A percentile compares a stretch with the other conserved stretches of the same genome.
phyloP scores from a whole-genome alignment of 2,797 vertebrate species.

The Mus caroli region DNA sequence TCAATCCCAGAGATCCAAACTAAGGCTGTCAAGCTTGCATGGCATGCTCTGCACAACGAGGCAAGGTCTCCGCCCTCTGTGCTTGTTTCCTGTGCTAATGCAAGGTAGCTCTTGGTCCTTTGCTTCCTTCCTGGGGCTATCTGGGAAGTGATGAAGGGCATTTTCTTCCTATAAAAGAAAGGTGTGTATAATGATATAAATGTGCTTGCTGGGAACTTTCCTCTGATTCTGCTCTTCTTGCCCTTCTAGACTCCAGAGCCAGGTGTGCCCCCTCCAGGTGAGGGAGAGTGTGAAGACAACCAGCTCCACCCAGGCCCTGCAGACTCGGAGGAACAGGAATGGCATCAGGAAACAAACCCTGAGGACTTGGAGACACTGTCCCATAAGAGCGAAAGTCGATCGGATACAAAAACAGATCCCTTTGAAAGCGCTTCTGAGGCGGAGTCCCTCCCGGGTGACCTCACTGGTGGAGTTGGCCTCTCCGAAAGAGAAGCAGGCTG shows the following conservation, averaged over 20 bases:
- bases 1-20: neutral
- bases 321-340: conserved; percentile 85
- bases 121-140: neutral
- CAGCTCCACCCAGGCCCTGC: conserved; percentile 77
- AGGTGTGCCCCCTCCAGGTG: conserved; percentile 86
- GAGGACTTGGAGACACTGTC: conserved; percentile 90
- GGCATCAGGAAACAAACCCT: conserved; percentile 88
- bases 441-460: conserved; percentile 85
- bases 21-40: neutral
- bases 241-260: conserved; percentile 89
- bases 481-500: neutral
- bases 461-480: conserved; percentile 69
- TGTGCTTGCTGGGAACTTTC: too few relatives aligned
- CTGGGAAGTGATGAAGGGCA: neutral
- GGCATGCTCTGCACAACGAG: neutral
- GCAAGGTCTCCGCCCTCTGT: neutral
- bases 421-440: conserved; percentile 88
- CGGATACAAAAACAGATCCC: conserved; percentile 88
- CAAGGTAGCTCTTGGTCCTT: neutral
- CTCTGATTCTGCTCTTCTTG: conserved; percentile 76
- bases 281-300: conserved; percentile 87
- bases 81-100: conserved; percentile 14
- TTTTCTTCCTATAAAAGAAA: neutral
- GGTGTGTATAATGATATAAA: neutral
- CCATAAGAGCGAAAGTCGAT: conserved; percentile 89